These are phyloP conservation scores for Catalaphyllia jardinei DNA, from an alignment of 64 coral and sea anemone species.

Conservation along the genomic window DNA sequence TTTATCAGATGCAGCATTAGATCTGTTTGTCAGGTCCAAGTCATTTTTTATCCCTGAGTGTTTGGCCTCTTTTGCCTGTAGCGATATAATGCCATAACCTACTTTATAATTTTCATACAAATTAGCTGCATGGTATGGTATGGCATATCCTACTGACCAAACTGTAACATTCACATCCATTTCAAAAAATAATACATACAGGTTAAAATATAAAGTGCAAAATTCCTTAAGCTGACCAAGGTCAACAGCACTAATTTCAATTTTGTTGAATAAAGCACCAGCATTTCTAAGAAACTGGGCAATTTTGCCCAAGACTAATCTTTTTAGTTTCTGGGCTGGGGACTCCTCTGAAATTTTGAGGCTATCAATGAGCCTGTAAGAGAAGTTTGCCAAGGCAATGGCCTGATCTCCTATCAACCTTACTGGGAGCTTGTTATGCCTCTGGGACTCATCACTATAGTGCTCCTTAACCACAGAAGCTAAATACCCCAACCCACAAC, in stretches of 20 bases:
- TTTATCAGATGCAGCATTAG: not conserved
- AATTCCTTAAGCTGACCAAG: no score
- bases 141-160: constrained; percentile 11
- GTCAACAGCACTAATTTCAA: no score
- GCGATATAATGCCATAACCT: constrained; percentile 18
- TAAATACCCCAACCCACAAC: not conserved
- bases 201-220: no score
- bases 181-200: no score
- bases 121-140: constrained; percentile 3
- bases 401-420: not conserved
- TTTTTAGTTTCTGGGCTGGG: no score
- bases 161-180: not conserved
- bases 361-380: not conserved
- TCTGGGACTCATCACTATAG: no score
- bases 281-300: no score
- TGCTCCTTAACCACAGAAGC: no score
- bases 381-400: not conserved
- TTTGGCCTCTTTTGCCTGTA: constrained; percentile 41
- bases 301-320: no score
- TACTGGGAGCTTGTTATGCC: not conserved
- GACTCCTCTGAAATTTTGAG: not conserved
- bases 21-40: constrained; percentile 43
- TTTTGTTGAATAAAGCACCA: no score
- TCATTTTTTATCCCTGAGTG: constrained; percentile 53
- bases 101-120: constrained; percentile 14